These are phyloP conservation scores for Dendrocopos noguchii DNA, from an alignment of 2,113 vertebrate genomes.

Conservation along the genomic window DNA sequence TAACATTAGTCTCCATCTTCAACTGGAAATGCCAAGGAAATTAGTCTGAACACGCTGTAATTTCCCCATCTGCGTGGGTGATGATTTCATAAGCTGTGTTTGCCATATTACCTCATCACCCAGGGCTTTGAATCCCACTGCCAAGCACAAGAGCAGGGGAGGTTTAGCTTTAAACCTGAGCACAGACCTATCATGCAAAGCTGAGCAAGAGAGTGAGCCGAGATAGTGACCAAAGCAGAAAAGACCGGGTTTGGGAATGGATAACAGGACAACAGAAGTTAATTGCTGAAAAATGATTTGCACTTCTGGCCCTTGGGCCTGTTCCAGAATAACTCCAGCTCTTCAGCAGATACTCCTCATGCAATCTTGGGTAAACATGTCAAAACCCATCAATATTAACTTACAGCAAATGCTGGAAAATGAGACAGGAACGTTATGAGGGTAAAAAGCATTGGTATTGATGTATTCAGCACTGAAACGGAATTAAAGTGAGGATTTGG, in stretches of 20 bases:
- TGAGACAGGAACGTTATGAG: accelerated
- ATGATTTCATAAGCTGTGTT: no score
- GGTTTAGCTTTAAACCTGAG: no score
- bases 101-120: no score
- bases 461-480: background rate
- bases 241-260: background rate
- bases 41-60: no score
- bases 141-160: no score
- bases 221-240: background rate
- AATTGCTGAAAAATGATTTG: background rate
- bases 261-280: background rate
- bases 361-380: background rate
- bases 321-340: background rate
- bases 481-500: background rate
- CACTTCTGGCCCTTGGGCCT: background rate
- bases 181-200: no score
- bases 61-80: no score
- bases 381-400: background rate
- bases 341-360: background rate
- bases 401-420: background rate
- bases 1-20: background rate
- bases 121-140: no score
- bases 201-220: background rate
- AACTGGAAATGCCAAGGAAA: background rate
- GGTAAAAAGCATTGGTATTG: background rate